Conservation (phyloP, 2,797 vertebrate genomes). For the Alauda arvensis region DNA sequence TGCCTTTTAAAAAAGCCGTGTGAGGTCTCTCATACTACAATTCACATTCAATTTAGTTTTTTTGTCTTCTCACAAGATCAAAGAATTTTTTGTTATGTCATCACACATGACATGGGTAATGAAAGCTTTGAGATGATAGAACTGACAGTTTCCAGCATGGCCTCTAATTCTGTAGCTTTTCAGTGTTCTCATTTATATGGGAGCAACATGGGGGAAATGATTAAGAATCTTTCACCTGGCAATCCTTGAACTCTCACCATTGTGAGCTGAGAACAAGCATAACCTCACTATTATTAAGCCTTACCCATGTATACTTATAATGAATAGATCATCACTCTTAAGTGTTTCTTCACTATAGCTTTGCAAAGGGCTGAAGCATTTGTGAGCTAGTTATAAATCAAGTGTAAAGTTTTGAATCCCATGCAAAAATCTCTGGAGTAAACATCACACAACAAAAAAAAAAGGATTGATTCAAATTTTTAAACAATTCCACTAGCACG, state of each 20-base stretch:
- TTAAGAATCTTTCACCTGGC: slow-evolving; percentile 45
- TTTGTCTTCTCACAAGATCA: slow-evolving; percentile 1
- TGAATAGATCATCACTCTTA: not conserved
- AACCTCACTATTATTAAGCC: not conserved
- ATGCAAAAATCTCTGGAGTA: not conserved
- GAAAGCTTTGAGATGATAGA: slow-evolving; percentile 50
- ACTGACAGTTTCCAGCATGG: slow-evolving; percentile 41
- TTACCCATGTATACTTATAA: not conserved
- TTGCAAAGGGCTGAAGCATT: not conserved
- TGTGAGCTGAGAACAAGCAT: not conserved
- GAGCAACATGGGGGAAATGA: not conserved
- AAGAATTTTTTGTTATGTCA: slow-evolving; percentile 47
- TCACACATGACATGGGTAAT: slow-evolving; percentile 26
- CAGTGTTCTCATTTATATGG: slow-evolving; percentile 9
- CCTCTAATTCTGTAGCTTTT: slow-evolving; percentile 30
- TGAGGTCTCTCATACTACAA: slow-evolving; percentile 38
- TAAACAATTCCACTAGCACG: not conserved
- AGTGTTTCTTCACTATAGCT: not conserved
- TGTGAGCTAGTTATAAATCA: not conserved
- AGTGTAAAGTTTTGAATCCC: not conserved
- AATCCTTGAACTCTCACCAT: not conserved
- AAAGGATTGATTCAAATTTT: not conserved
- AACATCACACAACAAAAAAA: not conserved
- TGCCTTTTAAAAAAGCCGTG: not conserved
- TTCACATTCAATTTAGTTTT: slow-evolving; percentile 16